phyloP scores from a whole-genome alignment of 2,797 vertebrate genomes.

The Onychomys leucogaster region DNA sequence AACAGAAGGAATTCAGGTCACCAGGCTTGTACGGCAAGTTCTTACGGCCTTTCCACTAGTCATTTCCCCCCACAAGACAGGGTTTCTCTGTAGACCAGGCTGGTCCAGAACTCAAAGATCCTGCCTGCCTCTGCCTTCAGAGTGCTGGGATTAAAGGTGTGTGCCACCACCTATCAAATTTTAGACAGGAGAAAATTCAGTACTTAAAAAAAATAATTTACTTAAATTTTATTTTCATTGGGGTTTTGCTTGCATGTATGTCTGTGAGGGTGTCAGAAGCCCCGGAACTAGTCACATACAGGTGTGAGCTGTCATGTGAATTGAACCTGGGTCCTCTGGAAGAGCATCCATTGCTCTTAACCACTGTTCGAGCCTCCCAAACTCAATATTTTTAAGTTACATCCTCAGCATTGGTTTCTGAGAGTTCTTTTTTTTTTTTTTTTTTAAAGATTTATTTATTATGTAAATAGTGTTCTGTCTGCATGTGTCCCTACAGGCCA shows the following conservation, averaged over 20 bases:
- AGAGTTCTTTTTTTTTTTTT: too few species aligned
- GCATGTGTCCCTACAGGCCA: too few species aligned
- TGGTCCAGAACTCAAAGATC: not conserved
- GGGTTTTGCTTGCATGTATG: too few species aligned
- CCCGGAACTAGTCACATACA: too few species aligned
- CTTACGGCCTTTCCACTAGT: not conserved
- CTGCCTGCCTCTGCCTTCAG: not conserved
- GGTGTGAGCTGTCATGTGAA: too few species aligned
- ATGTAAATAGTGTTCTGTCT: too few species aligned
- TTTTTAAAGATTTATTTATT: too few species aligned
- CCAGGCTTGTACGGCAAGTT: not conserved
- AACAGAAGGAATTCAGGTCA: not conserved
- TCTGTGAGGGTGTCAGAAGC: too few species aligned
- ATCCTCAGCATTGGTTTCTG: not conserved
- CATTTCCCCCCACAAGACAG: not conserved
- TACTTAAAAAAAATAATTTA: not conserved
- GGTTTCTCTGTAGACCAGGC: not conserved
- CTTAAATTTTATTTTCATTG: too few species aligned
- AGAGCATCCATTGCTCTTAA: too few species aligned
- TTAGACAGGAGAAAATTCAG: not conserved
- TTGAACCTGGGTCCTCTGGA: too few species aligned
- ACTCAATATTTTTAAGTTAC: not conserved
- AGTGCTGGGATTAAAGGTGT: not conserved
- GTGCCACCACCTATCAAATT: not conserved
- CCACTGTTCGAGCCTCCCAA: too few species aligned